Evolutionary conservation across 1,140 invertebrate species (phyloP), one percentile per base, ranked within the genome.

Genomic region (Zaprionus capensis): DNA sequence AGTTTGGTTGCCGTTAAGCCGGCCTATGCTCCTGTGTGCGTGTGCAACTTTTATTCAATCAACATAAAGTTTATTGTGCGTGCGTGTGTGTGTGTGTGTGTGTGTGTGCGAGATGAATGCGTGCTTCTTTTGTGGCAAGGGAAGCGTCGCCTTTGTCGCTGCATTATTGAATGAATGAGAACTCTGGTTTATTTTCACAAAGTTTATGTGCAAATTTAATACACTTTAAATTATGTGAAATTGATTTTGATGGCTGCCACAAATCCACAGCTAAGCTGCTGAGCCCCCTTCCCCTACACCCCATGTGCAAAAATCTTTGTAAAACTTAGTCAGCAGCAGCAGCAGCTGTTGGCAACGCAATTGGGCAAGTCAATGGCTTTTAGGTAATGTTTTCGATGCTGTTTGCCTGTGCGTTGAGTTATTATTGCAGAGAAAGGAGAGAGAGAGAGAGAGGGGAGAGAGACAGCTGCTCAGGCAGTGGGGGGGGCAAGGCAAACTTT

Each of bases 31-130:
- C 46, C 24, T 68, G 58, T 44, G 17, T 44, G 51, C 14, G 61
- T 22, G 49, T 69, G 64, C 58, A 78, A 84, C 82, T 84, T 85
- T 86, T 86, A 86, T 86, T 88, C 80, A 88, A 86, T 85, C 82
- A 85, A 78, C 82, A 86, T 82, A 85, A 85, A 85, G 75, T 85
- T 84, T 84, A 84, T 84, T 84, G 82, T 81, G 82, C 81, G 82
- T 81, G 78, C 58, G 51, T 56, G 56, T 61, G 56, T 20, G 24
- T 82, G 56, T 61, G 56, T 20, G 24, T 82, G 80, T 78, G 80
- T 82, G 80, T 82, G 80, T 75, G 66, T 17, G 17, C 12, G 66
- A 76, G 67, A 75, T 41, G 38, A 5, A 14, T 80, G 69, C 76
- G 59, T 56, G 38, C 44, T 59, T 62, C 77, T 80, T 44, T 75